Base-by-base conservation (phyloP, 2,888 invertebrate genomes). In the Acronicta alni region DNA sequence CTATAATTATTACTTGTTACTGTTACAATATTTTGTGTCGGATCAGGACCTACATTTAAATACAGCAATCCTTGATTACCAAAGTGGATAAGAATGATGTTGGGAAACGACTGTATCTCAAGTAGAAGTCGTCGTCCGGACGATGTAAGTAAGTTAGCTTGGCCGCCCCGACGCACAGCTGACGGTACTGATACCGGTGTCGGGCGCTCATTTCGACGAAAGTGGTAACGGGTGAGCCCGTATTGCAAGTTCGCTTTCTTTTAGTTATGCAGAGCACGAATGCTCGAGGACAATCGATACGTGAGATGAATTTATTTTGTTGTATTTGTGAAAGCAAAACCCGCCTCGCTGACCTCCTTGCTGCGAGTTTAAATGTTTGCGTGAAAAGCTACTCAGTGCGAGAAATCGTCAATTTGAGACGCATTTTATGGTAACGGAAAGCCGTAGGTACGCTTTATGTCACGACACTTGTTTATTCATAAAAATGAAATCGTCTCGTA, bases 261-360 rank as follows among this genome's bases (percentile, higher is more conserved):
- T 93, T 91, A 89, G 86, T 91, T 89, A 92, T 92, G 89, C 91
- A 89, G 87, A 84, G 88, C 87, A 87, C 85, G 86, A 90, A 82
- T 84, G 86, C 84, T 87, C 79, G 92, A 90, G 93, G 93, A 93
- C 93, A 93, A 93, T 93, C 93, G 86, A 93, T 93, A 93, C 93
- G 93, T 94, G 94, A 91, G 89, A 90, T 89, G 94, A 93, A 94
- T 94, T 93, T 92, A 93, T 93, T 94, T 93, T 89, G 91, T 92
- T 90, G 89, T 92, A 87, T 93, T 93, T 93, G 93, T 93, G 93
- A 94, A 94, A 93, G 93, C 93, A 90, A 89, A 89, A 91, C 91
- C 84, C 84, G 91, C 88, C 88, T 87, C 85, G 80, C 82, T 93
- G 93, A 92, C 94, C 93, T 89, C 91, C 90, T 93, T 93, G 90